Evolutionary conservation across 2,797 vertebrate species (phyloP).

Genomic region (Streptopelia turtur): DNA sequence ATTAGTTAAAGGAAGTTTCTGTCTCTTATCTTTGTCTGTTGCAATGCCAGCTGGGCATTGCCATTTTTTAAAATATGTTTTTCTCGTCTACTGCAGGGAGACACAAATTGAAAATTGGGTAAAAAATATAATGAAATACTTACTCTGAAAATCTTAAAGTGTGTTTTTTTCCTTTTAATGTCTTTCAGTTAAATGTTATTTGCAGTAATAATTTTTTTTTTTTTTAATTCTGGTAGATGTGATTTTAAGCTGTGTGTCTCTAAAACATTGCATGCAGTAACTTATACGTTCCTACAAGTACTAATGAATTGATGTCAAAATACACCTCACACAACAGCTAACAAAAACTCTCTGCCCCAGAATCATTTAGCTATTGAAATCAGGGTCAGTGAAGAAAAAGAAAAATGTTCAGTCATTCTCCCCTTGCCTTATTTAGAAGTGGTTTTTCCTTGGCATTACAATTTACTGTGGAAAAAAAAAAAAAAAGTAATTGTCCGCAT

Average conservation of each 20-base stretch:
- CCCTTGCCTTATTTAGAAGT: not conserved
- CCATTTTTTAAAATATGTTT: not conserved
- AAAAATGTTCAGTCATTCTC: not conserved
- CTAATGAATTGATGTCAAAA: not conserved
- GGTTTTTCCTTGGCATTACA: not conserved
- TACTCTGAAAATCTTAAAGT: not conserved
- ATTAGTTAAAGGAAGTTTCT: rapidly evolving
- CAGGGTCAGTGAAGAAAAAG: not conserved
- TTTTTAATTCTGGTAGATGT: not conserved
- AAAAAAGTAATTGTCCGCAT: not conserved
- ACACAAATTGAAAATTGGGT: not conserved
- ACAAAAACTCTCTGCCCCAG: not conserved
- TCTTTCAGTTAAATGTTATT: not conserved
- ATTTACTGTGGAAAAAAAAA: not conserved
- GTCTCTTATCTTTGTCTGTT: not conserved
- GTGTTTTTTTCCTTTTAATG: not conserved
- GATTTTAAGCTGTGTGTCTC: not conserved
- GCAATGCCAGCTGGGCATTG: not conserved
- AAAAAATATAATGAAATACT: not conserved
- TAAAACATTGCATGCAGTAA: not conserved
- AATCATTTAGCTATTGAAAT: not conserved
- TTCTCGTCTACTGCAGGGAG: not conserved
- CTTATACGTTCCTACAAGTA: not conserved
- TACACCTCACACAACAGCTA: not conserved
- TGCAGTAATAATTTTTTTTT: not conserved